These are phyloP conservation scores for Uropsilus gracilis DNA, from an alignment of 2,113 vertebrate genomes.

Conservation along the genomic window DNA sequence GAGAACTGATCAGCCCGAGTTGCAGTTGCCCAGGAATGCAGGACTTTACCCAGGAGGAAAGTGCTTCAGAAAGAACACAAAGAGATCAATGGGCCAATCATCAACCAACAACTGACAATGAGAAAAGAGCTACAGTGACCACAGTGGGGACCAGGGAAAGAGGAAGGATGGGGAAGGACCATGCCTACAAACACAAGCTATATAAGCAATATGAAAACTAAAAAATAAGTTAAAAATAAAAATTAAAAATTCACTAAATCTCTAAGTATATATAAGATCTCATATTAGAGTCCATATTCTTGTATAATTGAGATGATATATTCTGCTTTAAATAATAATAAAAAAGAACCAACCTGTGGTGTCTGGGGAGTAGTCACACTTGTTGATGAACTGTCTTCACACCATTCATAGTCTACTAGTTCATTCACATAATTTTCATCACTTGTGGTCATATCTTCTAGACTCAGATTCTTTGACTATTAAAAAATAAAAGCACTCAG, in stretches of 20 bases:
- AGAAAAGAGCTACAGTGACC: too few species aligned
- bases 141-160: too few species aligned
- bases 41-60: too few species aligned
- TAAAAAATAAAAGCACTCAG: conserved; percentile 59
- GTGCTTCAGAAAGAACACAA: too few species aligned
- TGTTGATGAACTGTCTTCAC: conserved; percentile 74
- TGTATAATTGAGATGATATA: conserved; percentile 27
- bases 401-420: conserved; percentile 82
- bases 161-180: too few species aligned
- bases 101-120: too few species aligned
- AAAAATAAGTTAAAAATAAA: too few species aligned
- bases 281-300: conserved; percentile 2
- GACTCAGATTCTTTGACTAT: conserved; percentile 81
- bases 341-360: conserved; percentile 76
- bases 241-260: not conserved
- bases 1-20: too few species aligned
- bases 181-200: too few species aligned
- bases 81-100: too few species aligned
- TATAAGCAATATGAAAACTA: too few species aligned
- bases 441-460: conserved; percentile 80
- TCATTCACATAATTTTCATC: conserved; percentile 71
- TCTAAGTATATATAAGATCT: conserved; percentile 30
- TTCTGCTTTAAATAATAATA: conserved; percentile 46
- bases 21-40: too few species aligned
- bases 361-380: conserved; percentile 27